Percentiles rank a stretch among this genome's conserved stretches.
phyloP scores from a whole-genome alignment of 2,797 vertebrate genomes.

The Halcyon badia region DNA sequence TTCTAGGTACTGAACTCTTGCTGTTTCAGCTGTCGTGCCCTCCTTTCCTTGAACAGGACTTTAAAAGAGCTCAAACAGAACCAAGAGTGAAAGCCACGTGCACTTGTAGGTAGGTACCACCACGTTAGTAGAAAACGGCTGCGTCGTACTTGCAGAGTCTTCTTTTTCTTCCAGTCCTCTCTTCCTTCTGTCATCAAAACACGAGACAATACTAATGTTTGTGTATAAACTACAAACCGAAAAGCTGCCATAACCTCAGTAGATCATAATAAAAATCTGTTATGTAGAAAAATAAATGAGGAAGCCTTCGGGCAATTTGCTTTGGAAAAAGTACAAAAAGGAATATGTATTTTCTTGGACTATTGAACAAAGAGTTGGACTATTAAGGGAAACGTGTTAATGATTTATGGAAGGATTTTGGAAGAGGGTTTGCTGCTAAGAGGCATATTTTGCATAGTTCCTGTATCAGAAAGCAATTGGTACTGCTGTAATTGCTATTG shows the following conservation, averaged over 20 bases:
- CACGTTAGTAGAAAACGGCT: background rate
- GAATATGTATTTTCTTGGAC: background rate
- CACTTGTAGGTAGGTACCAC: too few species aligned
- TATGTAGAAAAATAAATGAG: background rate
- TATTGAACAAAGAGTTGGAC: background rate
- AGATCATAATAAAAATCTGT: background rate
- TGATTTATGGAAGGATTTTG: background rate
- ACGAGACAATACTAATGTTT: background rate
- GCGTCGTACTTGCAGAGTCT: background rate
- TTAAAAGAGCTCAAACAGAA: background rate
- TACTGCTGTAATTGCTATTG: accelerated
- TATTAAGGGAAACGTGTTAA: background rate
- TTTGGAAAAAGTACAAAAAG: background rate
- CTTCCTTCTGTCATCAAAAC: background rate
- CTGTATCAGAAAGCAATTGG: background rate
- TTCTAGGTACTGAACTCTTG: accelerated
- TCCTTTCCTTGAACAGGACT: background rate
- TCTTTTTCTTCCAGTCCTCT: background rate
- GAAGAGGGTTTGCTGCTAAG: background rate
- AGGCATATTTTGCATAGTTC: background rate
- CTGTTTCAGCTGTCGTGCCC: background rate
- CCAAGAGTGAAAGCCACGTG: background rate
- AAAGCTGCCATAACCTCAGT: background rate
- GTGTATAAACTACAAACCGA: background rate
- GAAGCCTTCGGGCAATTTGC: background rate